A percentile compares a stretch with the other conserved stretches of the same genome.
Conservation (phyloP, 1,140 invertebrate genomes). For the Ditylenchus dipsaci region DNA sequence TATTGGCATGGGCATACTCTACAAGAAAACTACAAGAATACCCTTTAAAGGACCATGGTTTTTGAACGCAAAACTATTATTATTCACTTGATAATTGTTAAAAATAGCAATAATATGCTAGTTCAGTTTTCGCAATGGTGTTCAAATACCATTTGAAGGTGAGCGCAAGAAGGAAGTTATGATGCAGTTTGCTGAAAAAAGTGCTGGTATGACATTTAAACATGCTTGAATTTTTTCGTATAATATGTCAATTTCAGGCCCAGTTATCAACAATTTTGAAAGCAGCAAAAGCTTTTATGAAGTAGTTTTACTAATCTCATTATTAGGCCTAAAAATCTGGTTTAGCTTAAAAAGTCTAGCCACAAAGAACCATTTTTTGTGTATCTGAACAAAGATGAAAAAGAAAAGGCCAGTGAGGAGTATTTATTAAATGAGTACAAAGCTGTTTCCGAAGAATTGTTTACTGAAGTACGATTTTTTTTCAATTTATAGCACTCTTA, state of each 20-base stretch:
- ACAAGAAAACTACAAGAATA: too few relatives aligned
- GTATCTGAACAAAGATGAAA: conserved; percentile 33
- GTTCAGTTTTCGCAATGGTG: conserved; percentile 80
- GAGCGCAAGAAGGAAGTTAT: conserved; percentile 86
- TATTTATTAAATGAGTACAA: conserved; percentile 43
- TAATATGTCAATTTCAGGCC: conserved; percentile 56
- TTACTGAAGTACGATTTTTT: conserved; percentile 46
- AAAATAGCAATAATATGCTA: too few relatives aligned
- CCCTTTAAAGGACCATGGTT: too few relatives aligned
- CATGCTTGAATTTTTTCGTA: too few relatives aligned
- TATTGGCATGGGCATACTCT: too few relatives aligned
- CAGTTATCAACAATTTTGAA: conserved; percentile 45
- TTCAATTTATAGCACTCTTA: not conserved
- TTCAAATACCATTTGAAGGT: conserved; percentile 75
- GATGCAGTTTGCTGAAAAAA: conserved; percentile 82
- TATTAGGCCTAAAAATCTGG: not conserved
- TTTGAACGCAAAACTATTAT: too few relatives aligned
- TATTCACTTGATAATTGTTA: too few relatives aligned
- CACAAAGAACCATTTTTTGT: conserved; percentile 55
- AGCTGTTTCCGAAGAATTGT: conserved; percentile 39
- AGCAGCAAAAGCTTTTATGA: conserved; percentile 37
- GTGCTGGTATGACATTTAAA: too few relatives aligned
- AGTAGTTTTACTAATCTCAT: conserved; percentile 17
- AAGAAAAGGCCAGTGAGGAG: conserved; percentile 15
- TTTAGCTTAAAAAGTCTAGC: conserved; percentile 42